Conservation (phyloP, 1,140 invertebrate species). For the Drosophila sproati region DNA sequence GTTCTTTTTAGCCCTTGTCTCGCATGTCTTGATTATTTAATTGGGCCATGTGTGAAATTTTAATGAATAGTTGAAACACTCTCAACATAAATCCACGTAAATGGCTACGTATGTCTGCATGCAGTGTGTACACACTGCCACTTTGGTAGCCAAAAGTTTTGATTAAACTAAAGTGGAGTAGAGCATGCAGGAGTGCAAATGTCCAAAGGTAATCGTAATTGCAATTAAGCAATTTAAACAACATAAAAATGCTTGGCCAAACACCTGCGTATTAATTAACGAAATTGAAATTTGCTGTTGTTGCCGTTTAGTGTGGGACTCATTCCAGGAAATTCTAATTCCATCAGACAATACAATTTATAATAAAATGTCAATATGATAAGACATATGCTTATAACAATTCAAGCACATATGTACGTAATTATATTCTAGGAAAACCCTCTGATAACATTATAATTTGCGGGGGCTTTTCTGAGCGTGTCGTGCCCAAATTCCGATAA, state of each 20-base stretch:
- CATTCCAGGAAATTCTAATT: too few relatives aligned
- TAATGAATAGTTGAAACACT: slow-evolving; percentile 59
- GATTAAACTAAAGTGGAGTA: slow-evolving; percentile 62
- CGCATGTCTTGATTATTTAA: slow-evolving; percentile 74
- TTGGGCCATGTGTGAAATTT: slow-evolving; percentile 75
- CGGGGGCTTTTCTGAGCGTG: too few relatives aligned
- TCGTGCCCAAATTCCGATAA: too few relatives aligned
- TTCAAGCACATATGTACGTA: too few relatives aligned
- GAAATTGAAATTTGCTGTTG: too few relatives aligned
- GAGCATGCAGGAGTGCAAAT: slow-evolving; percentile 9
- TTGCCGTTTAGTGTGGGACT: too few relatives aligned
- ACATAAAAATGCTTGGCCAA: not conserved
- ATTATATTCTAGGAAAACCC: too few relatives aligned
- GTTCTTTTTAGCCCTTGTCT: slow-evolving; percentile 15
- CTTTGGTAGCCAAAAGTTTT: slow-evolving; percentile 54
- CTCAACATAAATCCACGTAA: slow-evolving; percentile 14
- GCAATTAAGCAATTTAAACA: slow-evolving; percentile 20
- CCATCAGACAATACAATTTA: too few relatives aligned
- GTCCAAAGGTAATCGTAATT: slow-evolving; percentile 43
- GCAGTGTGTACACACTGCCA: not conserved
- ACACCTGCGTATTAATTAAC: too few relatives aligned
- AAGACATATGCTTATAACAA: too few relatives aligned
- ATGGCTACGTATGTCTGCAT: not conserved
- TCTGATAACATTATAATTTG: too few relatives aligned
- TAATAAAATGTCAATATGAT: too few relatives aligned